Evolutionary conservation across 2,113 vertebrate genomes (phyloP).

Genomic region (Hemichromis elongatus): DNA sequence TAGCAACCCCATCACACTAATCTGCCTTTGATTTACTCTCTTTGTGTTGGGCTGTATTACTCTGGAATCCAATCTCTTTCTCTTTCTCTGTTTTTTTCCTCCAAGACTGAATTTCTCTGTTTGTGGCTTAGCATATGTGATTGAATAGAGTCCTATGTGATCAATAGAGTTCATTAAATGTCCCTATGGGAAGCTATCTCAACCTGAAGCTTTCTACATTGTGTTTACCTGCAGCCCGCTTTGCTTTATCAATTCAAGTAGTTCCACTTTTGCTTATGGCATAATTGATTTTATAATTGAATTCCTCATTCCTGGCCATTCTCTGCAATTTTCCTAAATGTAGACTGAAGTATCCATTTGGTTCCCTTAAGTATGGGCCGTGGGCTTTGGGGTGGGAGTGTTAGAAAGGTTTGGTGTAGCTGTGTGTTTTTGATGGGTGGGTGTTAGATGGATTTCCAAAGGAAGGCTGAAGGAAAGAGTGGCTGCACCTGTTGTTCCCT

Average conservation of each 20-base stretch:
- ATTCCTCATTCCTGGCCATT: conserved; percentile 1
- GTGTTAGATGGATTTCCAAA: conserved; percentile 38
- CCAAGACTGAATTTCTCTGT: conserved; percentile 30
- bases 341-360: neutral
- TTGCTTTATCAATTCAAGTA: conserved; percentile 21
- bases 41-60: conserved; percentile 12
- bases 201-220: conserved; percentile 25
- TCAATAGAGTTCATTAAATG: conserved; percentile 67
- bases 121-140: conserved; percentile 54
- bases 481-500: conserved; percentile 72
- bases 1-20: conserved; percentile 30
- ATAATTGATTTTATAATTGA: conserved; percentile 41
- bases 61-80: conserved; percentile 15
- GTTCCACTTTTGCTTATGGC: conserved; percentile 37
- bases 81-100: neutral
- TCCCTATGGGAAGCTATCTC: conserved; percentile 41
- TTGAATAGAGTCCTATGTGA: conserved; percentile 59
- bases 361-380: neutral
- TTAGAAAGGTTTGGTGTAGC: neutral
- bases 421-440: conserved; percentile 34
- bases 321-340: neutral
- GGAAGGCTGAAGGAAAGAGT: conserved; percentile 42
- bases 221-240: conserved; percentile 42
- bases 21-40: conserved; percentile 19
- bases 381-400: conserved; percentile 9